Percentiles rank a stretch among this genome's conserved stretches.
Evolutionary conservation across 1,140 invertebrate genomes (phyloP).

Genomic region (Hirudo medicinalis): DNA sequence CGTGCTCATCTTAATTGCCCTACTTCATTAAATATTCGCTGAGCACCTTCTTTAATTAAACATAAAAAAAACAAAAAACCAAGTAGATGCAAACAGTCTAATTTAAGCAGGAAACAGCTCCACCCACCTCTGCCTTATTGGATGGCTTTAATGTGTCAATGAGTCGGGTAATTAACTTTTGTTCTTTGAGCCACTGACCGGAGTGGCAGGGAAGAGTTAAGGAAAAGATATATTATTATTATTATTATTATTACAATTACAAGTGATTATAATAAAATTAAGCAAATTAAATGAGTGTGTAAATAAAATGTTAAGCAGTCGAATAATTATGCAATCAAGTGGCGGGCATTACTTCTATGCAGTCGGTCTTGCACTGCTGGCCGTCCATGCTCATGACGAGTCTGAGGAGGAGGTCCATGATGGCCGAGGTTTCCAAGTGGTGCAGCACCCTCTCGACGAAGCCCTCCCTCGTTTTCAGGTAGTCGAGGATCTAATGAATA

Average conservation of each 20-base stretch:
- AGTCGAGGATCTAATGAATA: slow-evolving; percentile 72
- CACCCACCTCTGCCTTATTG: neutral
- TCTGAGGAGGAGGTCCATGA: slow-evolving; percentile 81
- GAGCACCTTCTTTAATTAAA: neutral
- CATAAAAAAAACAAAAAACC: neutral
- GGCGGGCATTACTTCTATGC: slow-evolving; percentile 56
- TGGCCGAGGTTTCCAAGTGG: slow-evolving; percentile 82
- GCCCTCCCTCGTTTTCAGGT: slow-evolving; percentile 68
- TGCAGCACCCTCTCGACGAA: slow-evolving; percentile 71
- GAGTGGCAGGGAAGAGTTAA: neutral
- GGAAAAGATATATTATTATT: no score
- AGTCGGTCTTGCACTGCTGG: slow-evolving; percentile 58
- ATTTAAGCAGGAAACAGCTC: neutral
- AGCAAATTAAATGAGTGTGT: neutral
- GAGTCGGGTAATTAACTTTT: neutral
- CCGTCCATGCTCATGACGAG: slow-evolving; percentile 72
- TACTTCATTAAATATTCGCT: neutral
- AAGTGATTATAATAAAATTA: neutral
- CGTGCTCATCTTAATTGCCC: no score
- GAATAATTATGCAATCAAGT: neutral
- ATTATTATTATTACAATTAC: neutral
- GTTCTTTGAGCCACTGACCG: slow-evolving; percentile 3
- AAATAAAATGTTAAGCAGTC: neutral
- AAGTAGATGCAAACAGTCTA: neutral
- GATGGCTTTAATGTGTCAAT: neutral